A percentile compares a stretch with the other conserved stretches of the same genome.
phyloP scores from a whole-genome alignment of 2,888 invertebrate species.

The Sipha maydis region DNA sequence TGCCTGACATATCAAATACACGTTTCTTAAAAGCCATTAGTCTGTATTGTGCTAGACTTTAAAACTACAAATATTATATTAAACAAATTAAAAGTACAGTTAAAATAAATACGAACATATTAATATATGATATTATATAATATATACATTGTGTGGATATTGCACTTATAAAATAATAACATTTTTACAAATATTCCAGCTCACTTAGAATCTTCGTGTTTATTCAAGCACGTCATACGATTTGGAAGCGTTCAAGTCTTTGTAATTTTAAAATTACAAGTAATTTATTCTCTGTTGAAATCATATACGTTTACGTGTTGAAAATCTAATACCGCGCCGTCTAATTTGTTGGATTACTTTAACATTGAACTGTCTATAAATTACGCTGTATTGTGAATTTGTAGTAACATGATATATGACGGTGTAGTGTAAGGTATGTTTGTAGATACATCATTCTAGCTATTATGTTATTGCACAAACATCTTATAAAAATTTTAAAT shows the following conservation, averaged over 20 bases:
- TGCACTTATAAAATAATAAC: background rate
- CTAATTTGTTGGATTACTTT: background rate
- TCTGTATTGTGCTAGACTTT: too few species aligned
- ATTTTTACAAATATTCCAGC: background rate
- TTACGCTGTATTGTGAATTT: background rate
- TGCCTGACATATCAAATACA: too few species aligned
- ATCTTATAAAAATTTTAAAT: background rate
- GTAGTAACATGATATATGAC: background rate
- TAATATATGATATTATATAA: background rate
- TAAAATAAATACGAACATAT: background rate
- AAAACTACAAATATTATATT: too few species aligned
- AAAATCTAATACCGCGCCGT: background rate
- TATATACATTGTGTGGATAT: background rate
- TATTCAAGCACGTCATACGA: background rate
- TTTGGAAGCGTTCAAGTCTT: constrained; percentile 19
- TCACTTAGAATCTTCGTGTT: background rate
- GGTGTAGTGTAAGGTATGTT: background rate
- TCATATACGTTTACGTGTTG: background rate
- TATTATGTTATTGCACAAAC: background rate
- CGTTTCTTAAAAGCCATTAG: too few species aligned
- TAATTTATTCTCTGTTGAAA: background rate
- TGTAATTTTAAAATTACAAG: constrained; percentile 28
- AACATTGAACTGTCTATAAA: background rate
- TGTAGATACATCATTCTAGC: background rate
- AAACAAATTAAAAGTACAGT: background rate